phyloP scores from a whole-genome alignment of 2,797 vertebrate species.

The Anisognathus igniventris region DNA sequence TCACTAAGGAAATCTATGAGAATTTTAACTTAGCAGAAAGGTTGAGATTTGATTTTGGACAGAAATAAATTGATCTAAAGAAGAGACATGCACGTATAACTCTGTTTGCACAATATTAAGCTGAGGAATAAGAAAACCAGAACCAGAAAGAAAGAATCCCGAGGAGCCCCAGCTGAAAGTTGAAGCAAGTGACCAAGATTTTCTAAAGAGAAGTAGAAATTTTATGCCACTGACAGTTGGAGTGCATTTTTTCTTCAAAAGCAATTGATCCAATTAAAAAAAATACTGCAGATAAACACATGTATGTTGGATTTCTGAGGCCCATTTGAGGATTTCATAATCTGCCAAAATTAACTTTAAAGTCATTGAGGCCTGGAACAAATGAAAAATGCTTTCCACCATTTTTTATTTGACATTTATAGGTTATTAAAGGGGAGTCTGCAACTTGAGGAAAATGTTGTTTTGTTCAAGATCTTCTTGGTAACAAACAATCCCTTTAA shows the following conservation, averaged over 20 bases:
- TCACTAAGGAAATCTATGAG: not conserved
- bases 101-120: not conserved
- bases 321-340: not conserved
- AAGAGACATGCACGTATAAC: rapidly evolving
- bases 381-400: not conserved
- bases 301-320: not conserved
- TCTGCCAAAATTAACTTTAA: not conserved
- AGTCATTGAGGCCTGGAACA: not conserved
- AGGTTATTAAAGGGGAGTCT: not conserved
- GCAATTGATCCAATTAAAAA: not conserved
- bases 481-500: not conserved
- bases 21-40: not conserved
- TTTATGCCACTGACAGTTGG: not conserved
- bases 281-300: not conserved
- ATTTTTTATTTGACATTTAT: not conserved
- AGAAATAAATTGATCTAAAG: not conserved
- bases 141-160: not conserved
- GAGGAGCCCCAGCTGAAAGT: not conserved
- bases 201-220: not conserved
- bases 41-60: not conserved
- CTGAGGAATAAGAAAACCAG: not conserved
- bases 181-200: not conserved
- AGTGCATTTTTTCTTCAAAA: not conserved
- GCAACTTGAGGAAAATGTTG: not conserved
- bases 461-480: not conserved